Evolutionary conservation across 2,113 vertebrate genomes (phyloP).

Genomic region (Alexandromys fortis): DNA sequence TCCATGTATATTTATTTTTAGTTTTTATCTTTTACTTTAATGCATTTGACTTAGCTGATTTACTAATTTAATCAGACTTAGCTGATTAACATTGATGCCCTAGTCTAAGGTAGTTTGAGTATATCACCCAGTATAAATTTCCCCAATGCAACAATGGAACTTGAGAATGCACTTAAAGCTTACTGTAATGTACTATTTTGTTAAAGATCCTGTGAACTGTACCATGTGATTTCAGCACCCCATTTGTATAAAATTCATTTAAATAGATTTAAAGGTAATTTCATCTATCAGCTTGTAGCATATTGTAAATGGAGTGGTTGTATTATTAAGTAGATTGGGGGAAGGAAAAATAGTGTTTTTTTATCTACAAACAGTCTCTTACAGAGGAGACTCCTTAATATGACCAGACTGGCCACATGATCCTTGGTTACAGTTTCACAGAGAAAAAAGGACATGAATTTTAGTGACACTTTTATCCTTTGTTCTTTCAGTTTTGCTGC

Average conservation of each 20-base stretch:
- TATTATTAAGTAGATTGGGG: neutral
- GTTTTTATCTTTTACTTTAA: neutral
- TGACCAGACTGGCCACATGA: neutral
- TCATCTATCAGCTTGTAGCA: neutral
- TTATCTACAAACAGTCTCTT: neutral
- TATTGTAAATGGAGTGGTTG: neutral
- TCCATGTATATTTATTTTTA: slow-evolving; percentile 39
- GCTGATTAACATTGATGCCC: neutral
- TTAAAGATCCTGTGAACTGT: neutral
- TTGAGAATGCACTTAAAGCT: neutral
- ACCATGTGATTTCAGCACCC: neutral
- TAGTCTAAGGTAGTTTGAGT: neutral
- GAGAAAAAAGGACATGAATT: neutral
- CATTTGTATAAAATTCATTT: slow-evolving; percentile 7
- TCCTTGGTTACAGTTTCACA: neutral
- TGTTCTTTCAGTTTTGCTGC: slow-evolving; percentile 32
- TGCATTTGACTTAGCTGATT: neutral
- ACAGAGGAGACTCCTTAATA: neutral
- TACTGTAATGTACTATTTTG: neutral
- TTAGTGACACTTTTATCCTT: slow-evolving; percentile 31
- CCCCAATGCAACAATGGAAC: neutral
- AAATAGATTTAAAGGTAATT: slow-evolving; percentile 16
- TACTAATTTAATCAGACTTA: slow-evolving; percentile 10
- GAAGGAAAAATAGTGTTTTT: neutral
- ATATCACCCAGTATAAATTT: neutral